Percentiles rank a stretch among this genome's conserved stretches.
Evolutionary conservation across 2,113 vertebrate genomes (phyloP).

Genomic region (Balaenoptera acutorostrata): DNA sequence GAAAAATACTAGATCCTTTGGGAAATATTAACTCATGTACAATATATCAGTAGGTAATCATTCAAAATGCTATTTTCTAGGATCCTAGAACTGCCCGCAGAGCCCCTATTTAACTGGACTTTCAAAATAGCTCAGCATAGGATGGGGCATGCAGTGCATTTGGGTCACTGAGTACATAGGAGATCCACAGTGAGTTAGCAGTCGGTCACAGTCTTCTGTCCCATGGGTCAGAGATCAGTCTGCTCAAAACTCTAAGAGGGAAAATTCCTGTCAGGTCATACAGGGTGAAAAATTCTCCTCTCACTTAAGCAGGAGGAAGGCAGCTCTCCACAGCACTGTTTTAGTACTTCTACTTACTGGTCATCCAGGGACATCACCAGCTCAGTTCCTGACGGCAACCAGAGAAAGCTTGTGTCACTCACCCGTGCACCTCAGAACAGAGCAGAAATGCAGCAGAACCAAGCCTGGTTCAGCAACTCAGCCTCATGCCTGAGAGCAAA

Average conservation of each 20-base stretch:
- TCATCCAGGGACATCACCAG: background rate
- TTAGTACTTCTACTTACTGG: background rate
- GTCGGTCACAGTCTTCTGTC: background rate
- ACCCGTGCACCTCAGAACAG: background rate
- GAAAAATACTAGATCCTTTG: conserved; percentile 2
- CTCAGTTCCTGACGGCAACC: background rate
- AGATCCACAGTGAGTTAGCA: background rate
- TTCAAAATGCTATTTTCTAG: conserved; percentile 27
- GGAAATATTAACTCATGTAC: conserved; percentile 14
- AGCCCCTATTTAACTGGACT: background rate
- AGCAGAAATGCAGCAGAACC: background rate
- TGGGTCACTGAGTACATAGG: background rate
- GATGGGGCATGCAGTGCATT: background rate
- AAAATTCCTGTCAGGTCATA: background rate
- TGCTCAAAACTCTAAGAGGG: background rate
- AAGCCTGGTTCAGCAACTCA: background rate
- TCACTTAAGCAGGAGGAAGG: background rate
- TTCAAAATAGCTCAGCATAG: conserved; percentile 14
- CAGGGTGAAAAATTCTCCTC: background rate
- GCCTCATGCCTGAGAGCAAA: background rate
- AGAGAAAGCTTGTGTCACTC: background rate
- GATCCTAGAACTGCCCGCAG: background rate
- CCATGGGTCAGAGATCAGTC: background rate
- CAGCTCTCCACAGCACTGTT: background rate
- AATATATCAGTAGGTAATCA: background rate